phyloP scores from a whole-genome alignment of 2,113 vertebrate species.

The Hippocampus abdominalis region DNA sequence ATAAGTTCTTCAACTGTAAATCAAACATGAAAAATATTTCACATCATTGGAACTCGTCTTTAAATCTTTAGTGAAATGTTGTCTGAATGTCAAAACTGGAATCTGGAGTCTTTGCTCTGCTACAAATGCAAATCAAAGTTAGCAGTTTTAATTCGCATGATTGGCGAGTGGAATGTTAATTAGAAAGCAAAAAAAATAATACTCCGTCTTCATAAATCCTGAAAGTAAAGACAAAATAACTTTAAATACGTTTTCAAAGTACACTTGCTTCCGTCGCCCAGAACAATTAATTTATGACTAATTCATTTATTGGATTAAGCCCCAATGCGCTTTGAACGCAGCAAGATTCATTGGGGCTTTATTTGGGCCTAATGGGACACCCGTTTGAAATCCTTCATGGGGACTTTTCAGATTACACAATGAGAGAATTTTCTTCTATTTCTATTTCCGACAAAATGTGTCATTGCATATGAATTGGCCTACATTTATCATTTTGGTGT shows the following conservation, averaged over 20 bases:
- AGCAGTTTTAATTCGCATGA: conserved; percentile 73
- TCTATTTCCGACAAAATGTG: not conserved
- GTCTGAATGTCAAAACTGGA: not conserved
- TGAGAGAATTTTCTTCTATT: conserved; percentile 21
- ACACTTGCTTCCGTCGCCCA: conserved; percentile 68
- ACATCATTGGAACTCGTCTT: not conserved
- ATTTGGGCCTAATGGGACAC: conserved; percentile 67
- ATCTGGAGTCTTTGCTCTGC: conserved; percentile 62
- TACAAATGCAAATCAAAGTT: conserved; percentile 69
- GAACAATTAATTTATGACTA: conserved; percentile 75
- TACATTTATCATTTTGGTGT: not conserved
- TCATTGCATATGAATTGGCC: not conserved
- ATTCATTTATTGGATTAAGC: conserved; percentile 76
- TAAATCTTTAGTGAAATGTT: not conserved
- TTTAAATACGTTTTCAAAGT: conserved; percentile 76
- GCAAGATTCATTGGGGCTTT: conserved; percentile 65
- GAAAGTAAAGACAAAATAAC: conserved; percentile 70
- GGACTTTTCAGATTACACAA: conserved; percentile 54
- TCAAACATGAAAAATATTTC: not conserved
- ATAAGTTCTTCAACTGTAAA: not conserved
- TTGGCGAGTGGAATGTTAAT: conserved; percentile 75
- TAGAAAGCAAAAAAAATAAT: conserved; percentile 59
- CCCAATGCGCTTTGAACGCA: conserved; percentile 62
- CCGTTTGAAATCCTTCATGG: conserved; percentile 58
- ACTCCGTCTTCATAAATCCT: conserved; percentile 72